Evolutionary conservation across 2,888 invertebrate species (phyloP), one percentile per base, ranked within the genome.

Genomic region (Ferdinandea cuprea): DNA sequence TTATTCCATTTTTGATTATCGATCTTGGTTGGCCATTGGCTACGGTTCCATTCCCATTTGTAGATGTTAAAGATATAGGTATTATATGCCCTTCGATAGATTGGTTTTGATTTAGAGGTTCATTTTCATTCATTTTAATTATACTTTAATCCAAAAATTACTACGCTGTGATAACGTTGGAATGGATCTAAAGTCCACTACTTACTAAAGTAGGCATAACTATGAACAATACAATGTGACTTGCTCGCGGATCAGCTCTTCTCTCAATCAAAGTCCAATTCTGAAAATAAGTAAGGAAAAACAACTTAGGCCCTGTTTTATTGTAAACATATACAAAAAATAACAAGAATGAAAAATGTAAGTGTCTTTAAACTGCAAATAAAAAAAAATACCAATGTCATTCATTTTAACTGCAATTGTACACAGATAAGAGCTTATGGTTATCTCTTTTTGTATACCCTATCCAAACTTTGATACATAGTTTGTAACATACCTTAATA

Each of bases 41-140:
- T 28, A 61, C 30, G 11, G 7, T 21, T 9, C 65, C 69, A 11
- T 69, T 78, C 69, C 48, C 48, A 42, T 17, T 61, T 58, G 86
- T 72, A n/a, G 85, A 85, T 48, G 86, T 85, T 15, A 48, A 77
- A 35, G 74, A 68, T 78, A 48, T 77, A 35, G 74, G 71, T 78
- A 88, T 78, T 80, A 89, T 89, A 46, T 86, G 87, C 3, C 86
- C 88, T 78, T 89, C 89, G 13, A 80, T 54, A 54, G 86, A n/a
- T n/a, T 84, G 37, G 66, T 85, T n/a, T 84, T 83, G 87, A 30
- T 89, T 88, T 17, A 89, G 86, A 13, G 88, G 89, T 63, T 89
- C 89, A 80, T 86, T 87, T 83, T 89, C 89, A 17, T 87, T 86
- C 89, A 89, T 90, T 61, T 78, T 59, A 13, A 40, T 52, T 42